A percentile compares a stretch with the other conserved stretches of the same genome.
phyloP scores from a whole-genome alignment of 2,888 invertebrate genomes.

The Nephrotoma flavescens region DNA sequence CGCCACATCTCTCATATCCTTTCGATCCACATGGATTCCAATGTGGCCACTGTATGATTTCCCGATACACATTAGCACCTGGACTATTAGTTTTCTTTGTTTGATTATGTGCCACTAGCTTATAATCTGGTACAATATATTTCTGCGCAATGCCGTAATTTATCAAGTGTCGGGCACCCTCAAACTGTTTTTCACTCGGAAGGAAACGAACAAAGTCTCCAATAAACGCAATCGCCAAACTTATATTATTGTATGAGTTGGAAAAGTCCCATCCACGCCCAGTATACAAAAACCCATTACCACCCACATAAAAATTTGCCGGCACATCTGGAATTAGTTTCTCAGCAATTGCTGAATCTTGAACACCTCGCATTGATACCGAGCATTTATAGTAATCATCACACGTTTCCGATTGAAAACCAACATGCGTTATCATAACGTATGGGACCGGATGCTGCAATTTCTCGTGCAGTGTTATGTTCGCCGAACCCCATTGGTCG shows the following conservation, averaged over 20 bases:
- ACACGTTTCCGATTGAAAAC: slow-evolving; percentile 30
- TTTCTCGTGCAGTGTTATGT: slow-evolving; percentile 15
- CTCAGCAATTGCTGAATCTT: slow-evolving; percentile 31
- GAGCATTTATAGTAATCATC: slow-evolving; percentile 30
- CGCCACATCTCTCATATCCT: slow-evolving; percentile 22
- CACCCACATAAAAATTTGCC: slow-evolving; percentile 35
- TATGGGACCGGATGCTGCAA: slow-evolving; percentile 31
- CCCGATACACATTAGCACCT: slow-evolving; percentile 33
- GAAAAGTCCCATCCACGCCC: slow-evolving; percentile 37
- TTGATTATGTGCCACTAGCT: slow-evolving; percentile 39
- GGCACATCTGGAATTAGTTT: slow-evolving; percentile 33
- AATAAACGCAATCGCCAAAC: slow-evolving; percentile 35
- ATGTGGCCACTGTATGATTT: slow-evolving; percentile 37
- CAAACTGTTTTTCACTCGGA: slow-evolving; percentile 31
- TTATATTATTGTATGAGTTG: slow-evolving; percentile 36
- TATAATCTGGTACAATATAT: slow-evolving; percentile 32
- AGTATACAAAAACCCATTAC: slow-evolving; percentile 38
- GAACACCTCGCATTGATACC: slow-evolving; percentile 32
- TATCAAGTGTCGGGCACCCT: slow-evolving; percentile 32
- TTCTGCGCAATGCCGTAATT: slow-evolving; percentile 29
- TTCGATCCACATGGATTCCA: slow-evolving; percentile 27
- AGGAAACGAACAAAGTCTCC: slow-evolving; percentile 33
- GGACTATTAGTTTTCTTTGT: slow-evolving; percentile 35
- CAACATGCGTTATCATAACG: slow-evolving; percentile 39
- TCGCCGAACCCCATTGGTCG: slow-evolving; percentile 27